phyloP scores from a whole-genome alignment of 2,888 invertebrate species.

The Ptychoptera albimana region DNA sequence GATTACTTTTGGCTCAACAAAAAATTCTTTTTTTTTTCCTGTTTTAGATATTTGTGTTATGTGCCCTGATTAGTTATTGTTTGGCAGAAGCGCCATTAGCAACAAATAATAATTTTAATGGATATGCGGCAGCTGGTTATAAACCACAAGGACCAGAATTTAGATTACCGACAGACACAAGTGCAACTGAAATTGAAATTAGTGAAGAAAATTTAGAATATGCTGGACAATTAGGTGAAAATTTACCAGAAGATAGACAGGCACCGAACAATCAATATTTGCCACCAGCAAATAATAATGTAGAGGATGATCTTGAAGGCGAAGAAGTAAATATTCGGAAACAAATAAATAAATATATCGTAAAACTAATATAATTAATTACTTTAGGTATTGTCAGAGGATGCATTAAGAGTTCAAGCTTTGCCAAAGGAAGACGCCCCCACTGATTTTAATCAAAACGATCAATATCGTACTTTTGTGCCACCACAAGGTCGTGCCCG shows the following conservation, averaged over 20 bases:
- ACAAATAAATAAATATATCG: background rate
- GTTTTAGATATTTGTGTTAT: slow-evolving; percentile 10
- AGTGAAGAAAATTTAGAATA: slow-evolving; percentile 21
- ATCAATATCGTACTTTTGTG: background rate
- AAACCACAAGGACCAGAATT: slow-evolving; percentile 26
- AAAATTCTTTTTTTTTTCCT: background rate
- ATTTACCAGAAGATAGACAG: slow-evolving; percentile 7
- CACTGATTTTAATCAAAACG: slow-evolving; percentile 1
- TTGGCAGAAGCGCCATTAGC: slow-evolving; percentile 15
- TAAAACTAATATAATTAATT: background rate
- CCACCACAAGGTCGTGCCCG: background rate
- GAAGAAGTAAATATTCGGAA: background rate
- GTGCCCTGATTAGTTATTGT: slow-evolving; percentile 9
- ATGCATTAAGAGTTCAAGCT: slow-evolving; percentile 12
- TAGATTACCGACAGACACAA: slow-evolving; percentile 19
- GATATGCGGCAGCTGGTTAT: slow-evolving; percentile 29
- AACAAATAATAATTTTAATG: slow-evolving; percentile 5
- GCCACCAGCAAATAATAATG: slow-evolving; percentile 12
- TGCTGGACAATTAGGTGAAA: slow-evolving; percentile 16
- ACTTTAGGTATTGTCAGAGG: background rate
- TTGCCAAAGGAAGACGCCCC: slow-evolving; percentile 8
- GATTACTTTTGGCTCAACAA: background rate
- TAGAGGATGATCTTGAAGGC: slow-evolving; percentile 3
- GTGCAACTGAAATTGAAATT: slow-evolving; percentile 16
- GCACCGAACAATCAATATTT: slow-evolving; percentile 16